Percentiles rank a stretch among this genome's conserved stretches.
Evolutionary conservation across 2,888 invertebrate species (phyloP).

Genomic region (Xanthorhoe spadicearia): DNA sequence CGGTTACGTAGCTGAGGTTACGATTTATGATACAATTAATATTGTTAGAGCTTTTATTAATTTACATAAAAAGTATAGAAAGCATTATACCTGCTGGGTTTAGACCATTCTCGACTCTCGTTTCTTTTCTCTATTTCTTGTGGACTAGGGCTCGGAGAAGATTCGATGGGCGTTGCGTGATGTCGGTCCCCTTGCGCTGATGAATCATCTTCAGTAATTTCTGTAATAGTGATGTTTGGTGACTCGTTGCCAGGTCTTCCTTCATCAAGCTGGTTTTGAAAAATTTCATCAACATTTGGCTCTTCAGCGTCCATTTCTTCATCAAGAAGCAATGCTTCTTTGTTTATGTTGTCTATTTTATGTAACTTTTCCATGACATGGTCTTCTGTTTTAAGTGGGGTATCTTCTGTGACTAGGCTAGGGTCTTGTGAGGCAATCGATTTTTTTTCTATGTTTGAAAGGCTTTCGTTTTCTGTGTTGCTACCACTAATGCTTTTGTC

Average conservation of each 20-base stretch:
- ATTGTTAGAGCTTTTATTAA: slow-evolving; percentile 13
- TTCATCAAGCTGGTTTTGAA: slow-evolving; percentile 74
- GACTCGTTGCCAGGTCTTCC: slow-evolving; percentile 66
- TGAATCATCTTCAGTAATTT: slow-evolving; percentile 74
- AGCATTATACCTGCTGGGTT: slow-evolving; percentile 77
- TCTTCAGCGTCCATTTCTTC: slow-evolving; percentile 75
- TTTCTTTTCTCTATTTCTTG: slow-evolving; percentile 60
- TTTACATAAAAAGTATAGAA: background rate
- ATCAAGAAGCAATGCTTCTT: slow-evolving; percentile 69
- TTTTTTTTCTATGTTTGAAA: slow-evolving; percentile 66
- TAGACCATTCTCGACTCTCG: slow-evolving; percentile 75
- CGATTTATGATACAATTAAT: slow-evolving; percentile 44
- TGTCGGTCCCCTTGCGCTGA: slow-evolving; percentile 55
- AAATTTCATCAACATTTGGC: slow-evolving; percentile 76
- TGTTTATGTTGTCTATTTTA: slow-evolving; percentile 63
- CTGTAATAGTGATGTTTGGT: slow-evolving; percentile 80
- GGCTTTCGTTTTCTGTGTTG: slow-evolving; percentile 78
- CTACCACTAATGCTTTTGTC: slow-evolving; percentile 62
- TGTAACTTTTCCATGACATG: slow-evolving; percentile 79
- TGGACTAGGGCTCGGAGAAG: slow-evolving; percentile 76
- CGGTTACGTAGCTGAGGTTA: slow-evolving; percentile 56
- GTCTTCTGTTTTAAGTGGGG: slow-evolving; percentile 66
- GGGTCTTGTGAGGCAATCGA: slow-evolving; percentile 79
- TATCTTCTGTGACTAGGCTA: slow-evolving; percentile 74
- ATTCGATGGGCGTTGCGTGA: slow-evolving; percentile 69